Base-by-base conservation (phyloP, 1,140 invertebrate species). In the Battus philenor region DNA sequence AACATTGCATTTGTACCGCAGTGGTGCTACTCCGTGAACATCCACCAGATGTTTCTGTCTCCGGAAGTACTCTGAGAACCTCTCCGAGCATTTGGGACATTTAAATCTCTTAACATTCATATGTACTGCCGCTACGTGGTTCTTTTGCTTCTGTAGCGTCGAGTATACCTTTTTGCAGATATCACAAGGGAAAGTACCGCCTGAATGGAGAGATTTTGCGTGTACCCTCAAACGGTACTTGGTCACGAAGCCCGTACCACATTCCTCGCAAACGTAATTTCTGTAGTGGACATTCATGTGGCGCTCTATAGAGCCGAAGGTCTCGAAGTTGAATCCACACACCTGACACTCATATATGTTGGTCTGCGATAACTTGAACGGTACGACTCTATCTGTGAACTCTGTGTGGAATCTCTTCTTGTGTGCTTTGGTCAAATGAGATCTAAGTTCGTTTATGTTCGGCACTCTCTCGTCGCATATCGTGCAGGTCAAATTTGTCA, bases 211-310 rank as follows among this genome's bases (percentile, higher is more conserved):
- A 0, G 36, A 39, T 26, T 39, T 39, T 13, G 56, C 50, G 12
- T 84, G 80, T 0, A 81, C 77, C 53, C 80, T 80, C n/a, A 84
- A 34, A 5, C 80, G 41, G 8, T 41, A 41, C 27, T 41, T 41
- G 0, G 77, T 84, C 0, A 80, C 68, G 24, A 80, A 84, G 1
- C 80, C 80, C 0, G 76, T 65, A 0, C 80, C 80, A 12, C 80
- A 84, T 6, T 81, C 74, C 4, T 68, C 73, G 45, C 80, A 84
- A 0, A 84, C 77, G 15, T 80, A 81, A 17, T 84, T 84, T 26
- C 80, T 70, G 18, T 61, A 84, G 46, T 84, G 80, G 0, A 73
- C 62, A 13, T 84, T 84, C 80, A 84, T 84, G 41, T 84, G 80
- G 0, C 80, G 18, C 24, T 84, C 80, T 5, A 84, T 79, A 0